Evolutionary conservation across 2,888 invertebrate species (phyloP), one percentile per base, ranked within the genome.

Genomic region (Synergus japonicus): DNA sequence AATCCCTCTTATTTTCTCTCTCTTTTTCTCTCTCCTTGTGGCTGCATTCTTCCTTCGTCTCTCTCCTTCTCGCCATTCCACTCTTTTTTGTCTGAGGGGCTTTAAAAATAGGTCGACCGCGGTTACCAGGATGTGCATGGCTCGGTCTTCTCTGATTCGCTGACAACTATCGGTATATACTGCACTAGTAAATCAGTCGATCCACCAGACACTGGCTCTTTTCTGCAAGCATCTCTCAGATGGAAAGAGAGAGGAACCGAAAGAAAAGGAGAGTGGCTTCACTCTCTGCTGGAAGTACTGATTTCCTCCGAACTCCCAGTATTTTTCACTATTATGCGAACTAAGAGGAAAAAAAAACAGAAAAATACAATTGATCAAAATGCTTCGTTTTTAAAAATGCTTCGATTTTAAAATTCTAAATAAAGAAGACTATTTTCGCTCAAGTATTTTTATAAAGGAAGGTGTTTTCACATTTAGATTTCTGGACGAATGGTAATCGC

Each of bases 61-160:
- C 80, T 76, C 77, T 65, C 77, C 78, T 81, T 80, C 80, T 77
- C 76, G 58, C 81, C 78, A 78, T 81, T 76, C 81, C 80, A 76
- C 81, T 79, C 66, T 66, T 81, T 79, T 78, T 81, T 81, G 65
- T 79, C 49, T 49, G 63, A 78, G 49, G 76, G 64, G 46, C 73
- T 83, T 83, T 82, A 84, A 83, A 84, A 84, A 83, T 84, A 83
- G 83, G 84, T 83, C 84, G 85, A 80, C 79, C 76, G 76, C 85
- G 83, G 82, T 83, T 82, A 83, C 79, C 83, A 83, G 79, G 82
- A 82, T 81, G 81, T 80, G 83, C 79, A 54, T 49, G 29, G 73
- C 73, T 73, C 29, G 69, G 69, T 69, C 69, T 54, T 37, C n/a
- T 76, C 46, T 73, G 60, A 73, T 63, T 44, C 76, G 64, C 76